Evolutionary conservation across 2,888 invertebrate genomes (phyloP), one percentile per base, ranked within the genome.

Genomic region (Poecilus cupreus): DNA sequence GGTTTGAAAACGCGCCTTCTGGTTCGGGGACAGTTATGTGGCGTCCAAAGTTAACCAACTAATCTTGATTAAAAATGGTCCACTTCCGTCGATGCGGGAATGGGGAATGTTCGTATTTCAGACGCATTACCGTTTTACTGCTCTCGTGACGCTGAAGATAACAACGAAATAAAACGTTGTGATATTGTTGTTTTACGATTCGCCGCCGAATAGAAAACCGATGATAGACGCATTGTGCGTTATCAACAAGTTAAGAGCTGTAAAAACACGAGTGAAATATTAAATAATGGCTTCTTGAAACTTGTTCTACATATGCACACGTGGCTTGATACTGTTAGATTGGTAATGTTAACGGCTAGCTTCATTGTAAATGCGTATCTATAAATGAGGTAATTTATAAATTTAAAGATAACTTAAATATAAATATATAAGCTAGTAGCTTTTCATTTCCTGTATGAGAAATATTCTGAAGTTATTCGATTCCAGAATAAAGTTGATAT

Each of bases 211-310:
- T 75, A 51, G 75, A 75, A 75, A 75, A 10, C 24, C 13, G 32
- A 46, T 22, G 22, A 51, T 51, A 75, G 75, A 51, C 16, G 26
- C 51, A 46, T 76, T 64, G 57, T 51, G 32, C 22, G 43, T 64
- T 77, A 64, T 60, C 64, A 11, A 8, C n/a, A 13, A 43, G 13
- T 64, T 22, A n/a, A 60, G 20, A 77, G 77, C 77, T 77, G 77
- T 77, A 64, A 77, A 77, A 77, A 77, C 77, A 77, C 64, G 39
- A 18, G 60, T 60, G 43, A 77, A 77, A 77, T 77, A 77, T 77
- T 64, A 77, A 77, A 60, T 22, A 60, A 77, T 64, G 60, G 26
- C 64, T 77, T 64, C 46, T 64, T 43, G 43, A 22, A 43, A 77
- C 77, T 75, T 75, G 51, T 75, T 75, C 22, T 72, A 72, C 64